These are phyloP conservation scores for Carassius gibelio DNA, from an alignment of 2,113 vertebrate genomes.

Conservation along the genomic window DNA sequence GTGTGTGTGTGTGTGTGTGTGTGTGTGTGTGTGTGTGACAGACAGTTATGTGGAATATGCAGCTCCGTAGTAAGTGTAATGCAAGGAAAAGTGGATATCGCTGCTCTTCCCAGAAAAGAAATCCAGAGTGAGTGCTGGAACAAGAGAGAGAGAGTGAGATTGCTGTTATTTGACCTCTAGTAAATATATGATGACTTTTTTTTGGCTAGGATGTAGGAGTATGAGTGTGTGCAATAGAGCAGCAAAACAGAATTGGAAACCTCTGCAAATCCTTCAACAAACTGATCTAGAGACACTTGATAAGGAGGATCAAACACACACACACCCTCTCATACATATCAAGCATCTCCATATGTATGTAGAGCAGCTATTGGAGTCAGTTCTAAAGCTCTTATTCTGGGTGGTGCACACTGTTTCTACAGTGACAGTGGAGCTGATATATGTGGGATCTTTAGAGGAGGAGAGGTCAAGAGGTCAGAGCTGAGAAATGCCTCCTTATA, in stretches of 20 bases:
- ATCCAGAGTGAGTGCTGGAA: not conserved
- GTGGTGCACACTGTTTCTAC: constrained; percentile 25
- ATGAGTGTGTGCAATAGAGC: constrained; percentile 1
- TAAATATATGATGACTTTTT: constrained; percentile 27
- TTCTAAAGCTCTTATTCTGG: not conserved
- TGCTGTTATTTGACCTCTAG: constrained; percentile 32
- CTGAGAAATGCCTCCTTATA: constrained; percentile 36
- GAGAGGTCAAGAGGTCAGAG: constrained; percentile 36
- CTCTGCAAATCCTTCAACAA: not conserved
- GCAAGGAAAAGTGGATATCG: constrained; percentile 17
- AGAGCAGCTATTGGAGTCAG: not conserved
- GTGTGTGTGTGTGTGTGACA: not conserved
- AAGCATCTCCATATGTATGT: constrained; percentile 11
- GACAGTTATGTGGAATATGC: not conserved
- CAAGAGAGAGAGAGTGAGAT: not conserved
- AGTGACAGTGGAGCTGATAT: constrained; percentile 34
- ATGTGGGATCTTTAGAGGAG: constrained; percentile 38
- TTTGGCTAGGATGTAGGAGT: not conserved
- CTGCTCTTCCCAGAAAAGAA: constrained; percentile 30
- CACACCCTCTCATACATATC: not conserved
- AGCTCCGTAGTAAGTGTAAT: constrained; percentile 6
- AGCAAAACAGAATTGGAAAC: constrained; percentile 4
- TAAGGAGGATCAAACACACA: not conserved
- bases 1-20: not conserved
- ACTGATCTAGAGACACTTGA: constrained; percentile 9